These are phyloP conservation scores for Eclectus roratus DNA, from an alignment of 2,113 vertebrate species.

Conservation along the genomic window DNA sequence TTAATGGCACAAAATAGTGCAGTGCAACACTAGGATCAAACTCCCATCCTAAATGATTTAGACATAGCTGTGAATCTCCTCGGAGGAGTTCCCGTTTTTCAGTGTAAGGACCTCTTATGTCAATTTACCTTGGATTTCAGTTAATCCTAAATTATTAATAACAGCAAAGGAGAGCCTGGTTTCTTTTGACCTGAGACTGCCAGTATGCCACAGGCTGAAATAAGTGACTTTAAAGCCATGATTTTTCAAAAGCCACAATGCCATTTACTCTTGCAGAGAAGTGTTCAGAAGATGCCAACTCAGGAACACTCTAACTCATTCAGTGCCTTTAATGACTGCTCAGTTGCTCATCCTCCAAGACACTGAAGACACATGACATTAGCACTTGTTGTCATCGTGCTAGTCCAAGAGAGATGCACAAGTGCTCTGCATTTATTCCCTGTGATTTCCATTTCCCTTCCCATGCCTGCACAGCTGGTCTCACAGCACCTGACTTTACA, in stretches of 20 bases:
- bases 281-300: background rate
- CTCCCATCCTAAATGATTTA: background rate
- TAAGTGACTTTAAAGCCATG: background rate
- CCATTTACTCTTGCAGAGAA: background rate
- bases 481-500: background rate
- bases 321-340: background rate
- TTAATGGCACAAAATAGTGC: background rate
- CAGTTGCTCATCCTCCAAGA: background rate
- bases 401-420: background rate
- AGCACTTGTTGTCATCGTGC: background rate
- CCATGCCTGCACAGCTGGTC: background rate
- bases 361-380: background rate
- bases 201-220: background rate
- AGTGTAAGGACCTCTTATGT: background rate
- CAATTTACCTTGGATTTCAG: conserved; percentile 31
- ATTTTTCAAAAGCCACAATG: background rate
- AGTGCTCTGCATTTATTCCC: background rate
- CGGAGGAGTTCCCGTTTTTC: background rate
- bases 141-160: conserved; percentile 35
- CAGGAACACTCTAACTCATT: background rate
- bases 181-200: background rate
- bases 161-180: background rate
- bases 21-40: background rate
- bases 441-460: background rate
- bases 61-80: background rate